A percentile compares a stretch with the other conserved stretches of the same genome.
These are phyloP conservation scores for Parnassius smintheus DNA, from an alignment of 2,888 invertebrate species.

Conservation along the genomic window DNA sequence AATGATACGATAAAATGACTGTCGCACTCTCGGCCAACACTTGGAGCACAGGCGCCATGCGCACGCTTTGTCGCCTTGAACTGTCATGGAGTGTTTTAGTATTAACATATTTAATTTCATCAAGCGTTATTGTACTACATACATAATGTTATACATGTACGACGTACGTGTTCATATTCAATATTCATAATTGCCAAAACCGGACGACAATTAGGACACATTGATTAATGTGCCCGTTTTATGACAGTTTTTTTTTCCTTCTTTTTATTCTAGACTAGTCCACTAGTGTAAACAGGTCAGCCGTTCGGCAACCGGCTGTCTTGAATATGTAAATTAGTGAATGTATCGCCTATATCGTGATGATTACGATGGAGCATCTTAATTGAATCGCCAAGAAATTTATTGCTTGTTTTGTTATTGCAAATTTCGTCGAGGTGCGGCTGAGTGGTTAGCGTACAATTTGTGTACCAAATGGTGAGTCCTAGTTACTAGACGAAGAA, in stretches of 20 bases:
- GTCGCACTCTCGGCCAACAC: constrained; percentile 35
- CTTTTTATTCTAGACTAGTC: constrained; percentile 45
- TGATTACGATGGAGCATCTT: constrained; percentile 34
- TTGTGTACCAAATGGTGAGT: too few relatives aligned
- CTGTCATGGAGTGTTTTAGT: constrained; percentile 58
- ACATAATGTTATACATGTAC: too few relatives aligned
- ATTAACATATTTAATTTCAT: constrained; percentile 64
- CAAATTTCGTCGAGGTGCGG: not conserved
- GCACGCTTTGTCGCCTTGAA: constrained; percentile 53
- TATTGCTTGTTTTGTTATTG: constrained; percentile 15
- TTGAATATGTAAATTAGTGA: constrained; percentile 45
- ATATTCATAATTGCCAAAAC: constrained; percentile 55
- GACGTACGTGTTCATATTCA: constrained; percentile 13
- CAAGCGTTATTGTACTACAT: constrained; percentile 37
- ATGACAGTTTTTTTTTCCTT: constrained; percentile 45
- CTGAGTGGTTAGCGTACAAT: too few relatives aligned
- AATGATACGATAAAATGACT: constrained; percentile 58
- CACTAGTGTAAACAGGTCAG: constrained; percentile 50
- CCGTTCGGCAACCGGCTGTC: constrained; percentile 42
- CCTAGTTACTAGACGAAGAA: too few relatives aligned
- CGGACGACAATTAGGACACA: constrained; percentile 55
- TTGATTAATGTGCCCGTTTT: constrained; percentile 50
- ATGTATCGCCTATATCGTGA: constrained; percentile 36
- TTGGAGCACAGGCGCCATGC: constrained; percentile 46
- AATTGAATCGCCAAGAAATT: constrained; percentile 26